These are phyloP conservation scores for Argyrosomus japonicus DNA, from an alignment of 2,113 vertebrate species.

Conservation along the genomic window DNA sequence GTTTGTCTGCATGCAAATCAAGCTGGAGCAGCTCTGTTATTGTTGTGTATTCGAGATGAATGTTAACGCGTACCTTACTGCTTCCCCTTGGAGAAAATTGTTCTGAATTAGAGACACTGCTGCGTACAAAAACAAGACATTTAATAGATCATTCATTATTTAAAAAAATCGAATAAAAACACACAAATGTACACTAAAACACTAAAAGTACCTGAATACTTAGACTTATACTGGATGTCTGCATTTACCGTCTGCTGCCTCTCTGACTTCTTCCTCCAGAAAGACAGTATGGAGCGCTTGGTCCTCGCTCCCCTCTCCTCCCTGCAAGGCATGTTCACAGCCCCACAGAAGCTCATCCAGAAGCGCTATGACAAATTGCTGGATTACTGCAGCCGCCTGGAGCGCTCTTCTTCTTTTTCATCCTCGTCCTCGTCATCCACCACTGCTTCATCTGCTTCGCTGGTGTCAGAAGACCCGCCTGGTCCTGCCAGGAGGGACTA, in stretches of 20 bases:
- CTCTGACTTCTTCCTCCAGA: conserved; percentile 78
- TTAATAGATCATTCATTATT: not conserved
- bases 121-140: conserved; percentile 22
- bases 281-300: conserved; percentile 84
- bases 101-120: not conserved
- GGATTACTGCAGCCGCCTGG: conserved; percentile 91
- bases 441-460: conserved; percentile 56
- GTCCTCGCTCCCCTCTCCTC: conserved; percentile 88
- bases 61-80: not conserved
- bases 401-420: conserved; percentile 81
- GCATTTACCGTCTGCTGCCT: not conserved
- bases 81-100: not conserved
- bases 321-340: conserved; percentile 90
- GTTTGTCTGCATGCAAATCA: conserved; percentile 22
- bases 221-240: conserved; percentile 2
- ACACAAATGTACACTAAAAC: not conserved
- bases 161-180: not conserved
- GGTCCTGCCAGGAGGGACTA: conserved; percentile 91
- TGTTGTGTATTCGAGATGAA: conserved; percentile 1
- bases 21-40: not conserved
- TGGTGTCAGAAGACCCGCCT: conserved; percentile 80
- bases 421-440: conserved; percentile 55
- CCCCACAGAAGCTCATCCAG: conserved; percentile 97
- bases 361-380: conserved; percentile 98
- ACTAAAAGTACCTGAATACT: not conserved